phyloP scores from a whole-genome alignment of 1,140 invertebrate species.

The Adelges cooleyi region DNA sequence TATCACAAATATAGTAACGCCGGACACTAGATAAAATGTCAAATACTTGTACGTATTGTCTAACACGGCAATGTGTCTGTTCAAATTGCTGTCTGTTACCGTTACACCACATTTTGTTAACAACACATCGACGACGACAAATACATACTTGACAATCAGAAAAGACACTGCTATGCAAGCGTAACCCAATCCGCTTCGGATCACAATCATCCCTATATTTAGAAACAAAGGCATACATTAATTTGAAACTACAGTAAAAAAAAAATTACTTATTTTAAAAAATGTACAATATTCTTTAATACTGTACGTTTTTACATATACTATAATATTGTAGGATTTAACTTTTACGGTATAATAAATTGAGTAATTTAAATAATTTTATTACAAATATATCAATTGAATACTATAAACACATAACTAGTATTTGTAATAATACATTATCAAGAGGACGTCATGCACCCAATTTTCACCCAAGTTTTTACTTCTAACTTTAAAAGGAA shows the following conservation, averaged over 20 bases:
- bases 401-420: no score
- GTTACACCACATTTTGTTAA: slow-evolving; percentile 48
- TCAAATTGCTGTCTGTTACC: slow-evolving; percentile 39
- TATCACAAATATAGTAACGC: slow-evolving; percentile 62
- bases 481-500: no score
- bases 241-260: slow-evolving; percentile 16
- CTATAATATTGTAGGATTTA: no score
- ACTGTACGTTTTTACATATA: no score
- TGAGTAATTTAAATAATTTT: no score
- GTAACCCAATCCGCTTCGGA: slow-evolving; percentile 63
- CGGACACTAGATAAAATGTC: slow-evolving; percentile 59
- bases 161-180: slow-evolving; percentile 56
- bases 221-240: slow-evolving; percentile 25
- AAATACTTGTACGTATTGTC: slow-evolving; percentile 73
- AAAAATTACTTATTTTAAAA: no score
- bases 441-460: no score
- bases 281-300: no score
- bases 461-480: no score
- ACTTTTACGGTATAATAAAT: no score
- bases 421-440: no score
- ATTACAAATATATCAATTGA: no score
- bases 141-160: slow-evolving; percentile 55
- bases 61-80: slow-evolving; percentile 36
- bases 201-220: slow-evolving; percentile 43
- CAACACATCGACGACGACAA: slow-evolving; percentile 49